Evolutionary conservation across 2,797 vertebrate genomes (phyloP), one percentile per base, ranked within the genome.

Genomic region (Accipiter fasciatus): DNA sequence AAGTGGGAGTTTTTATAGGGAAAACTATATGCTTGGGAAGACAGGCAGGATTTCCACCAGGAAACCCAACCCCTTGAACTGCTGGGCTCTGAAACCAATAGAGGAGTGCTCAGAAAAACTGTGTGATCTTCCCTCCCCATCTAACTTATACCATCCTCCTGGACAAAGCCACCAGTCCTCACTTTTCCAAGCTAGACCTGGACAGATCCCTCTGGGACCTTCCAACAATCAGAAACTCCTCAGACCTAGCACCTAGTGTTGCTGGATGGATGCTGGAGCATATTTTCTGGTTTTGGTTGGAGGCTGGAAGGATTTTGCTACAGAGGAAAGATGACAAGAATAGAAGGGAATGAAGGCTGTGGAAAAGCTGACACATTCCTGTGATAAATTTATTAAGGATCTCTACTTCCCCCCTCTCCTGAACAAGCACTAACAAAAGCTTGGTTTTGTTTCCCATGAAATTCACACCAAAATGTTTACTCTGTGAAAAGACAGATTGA

Each of bases 71-170:
- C 49, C 33, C 71, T 37, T 71, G 61, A 54, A 37, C 37, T 46
- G 22, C 13, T 59, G 35, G 24, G 44, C 20, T 40, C 46, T 35
- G 58, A 65, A 21, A 75, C 3, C 5, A 3, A 10, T 0, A 37
- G 16, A 65, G 78, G 26, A 26, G 26, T 70, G n/a, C 15, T 64
- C 55, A 50, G 80, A 31, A 92, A 92, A 80, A 33, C 7, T 9
- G 3, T 4, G 4, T 0, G 2, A 31, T 24, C 39, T 75, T 64
- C 21, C 28, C n/a, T 87, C 31, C 16, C 14, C 16, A 5, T 15
- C 17, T 71, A 40, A 9, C 8, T 50, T 16, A 21, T 44, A 40
- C 31, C 24, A 4, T 28, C 28, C 4, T 40, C 14, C 18, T 14
- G 24, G 33, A 66, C 17, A 90, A 69, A 92, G 49, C 13, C 58